phyloP scores from a whole-genome alignment of 2,113 vertebrate species.

The Siphamia tubifer region DNA sequence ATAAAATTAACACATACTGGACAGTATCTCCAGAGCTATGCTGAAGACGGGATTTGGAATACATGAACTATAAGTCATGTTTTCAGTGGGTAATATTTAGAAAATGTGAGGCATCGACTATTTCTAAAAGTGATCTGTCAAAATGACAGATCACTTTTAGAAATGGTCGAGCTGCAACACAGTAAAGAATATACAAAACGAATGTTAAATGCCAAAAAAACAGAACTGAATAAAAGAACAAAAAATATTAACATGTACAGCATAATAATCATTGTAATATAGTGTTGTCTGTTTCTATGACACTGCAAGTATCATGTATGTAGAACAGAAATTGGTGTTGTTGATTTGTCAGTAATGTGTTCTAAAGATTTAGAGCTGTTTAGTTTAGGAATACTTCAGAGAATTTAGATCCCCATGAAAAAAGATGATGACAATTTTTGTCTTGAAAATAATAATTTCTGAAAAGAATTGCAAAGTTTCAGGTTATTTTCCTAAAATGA shows the following conservation, averaged over 20 bases:
- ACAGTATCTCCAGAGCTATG: slow-evolving; percentile 35
- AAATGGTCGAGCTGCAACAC: slow-evolving; percentile 2
- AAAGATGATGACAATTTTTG: slow-evolving; percentile 50
- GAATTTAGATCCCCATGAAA: slow-evolving; percentile 41
- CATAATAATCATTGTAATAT: slow-evolving; percentile 36
- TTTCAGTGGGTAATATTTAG: not conserved
- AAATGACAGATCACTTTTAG: slow-evolving; percentile 15
- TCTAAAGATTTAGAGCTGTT: slow-evolving; percentile 35
- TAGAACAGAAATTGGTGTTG: slow-evolving; percentile 62
- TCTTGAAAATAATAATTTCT: slow-evolving; percentile 40
- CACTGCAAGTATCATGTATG: slow-evolving; percentile 48
- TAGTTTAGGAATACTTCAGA: slow-evolving; percentile 46
- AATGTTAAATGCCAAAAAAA: slow-evolving; percentile 31
- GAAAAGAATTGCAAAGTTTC: slow-evolving; percentile 18
- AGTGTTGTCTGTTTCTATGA: slow-evolving; percentile 43
- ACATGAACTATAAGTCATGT: slow-evolving; percentile 33
- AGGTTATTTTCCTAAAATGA: slow-evolving; percentile 13
- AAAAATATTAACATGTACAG: slow-evolving; percentile 24
- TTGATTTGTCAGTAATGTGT: slow-evolving; percentile 58
- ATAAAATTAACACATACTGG: slow-evolving; percentile 55
- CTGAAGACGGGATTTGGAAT: not conserved
- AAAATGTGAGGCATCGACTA: not conserved
- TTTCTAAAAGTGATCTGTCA: no score
- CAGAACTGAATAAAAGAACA: not conserved
- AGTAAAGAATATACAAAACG: slow-evolving; percentile 18